phyloP scores from a whole-genome alignment of 30 jellyfish, hydroid and myxozoan genomes.

The Pseudorhiza aurosa region DNA sequence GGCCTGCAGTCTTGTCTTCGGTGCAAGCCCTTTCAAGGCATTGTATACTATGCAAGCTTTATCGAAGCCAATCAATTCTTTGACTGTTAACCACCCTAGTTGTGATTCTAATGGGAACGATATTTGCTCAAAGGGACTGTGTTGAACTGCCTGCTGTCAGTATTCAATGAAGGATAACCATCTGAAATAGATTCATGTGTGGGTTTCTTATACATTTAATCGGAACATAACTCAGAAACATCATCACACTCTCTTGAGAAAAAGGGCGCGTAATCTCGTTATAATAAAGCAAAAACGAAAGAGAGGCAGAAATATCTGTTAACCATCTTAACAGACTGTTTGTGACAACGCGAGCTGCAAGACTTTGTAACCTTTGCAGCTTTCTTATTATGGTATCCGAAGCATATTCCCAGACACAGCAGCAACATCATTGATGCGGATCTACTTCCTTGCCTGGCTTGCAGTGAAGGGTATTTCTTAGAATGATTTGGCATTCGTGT shows the following conservation, averaged over 20 bases:
- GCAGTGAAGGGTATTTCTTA: neutral
- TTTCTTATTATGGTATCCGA: neutral
- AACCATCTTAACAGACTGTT: no score
- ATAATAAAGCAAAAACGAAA: no score
- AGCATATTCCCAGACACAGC: slow-evolving; percentile 25
- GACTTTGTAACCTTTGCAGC: neutral
- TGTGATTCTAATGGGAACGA: neutral
- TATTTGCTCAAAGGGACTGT: neutral
- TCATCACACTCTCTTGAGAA: no score
- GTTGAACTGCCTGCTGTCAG: no score
- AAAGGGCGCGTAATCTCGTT: no score
- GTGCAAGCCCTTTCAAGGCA: neutral
- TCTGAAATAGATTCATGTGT: no score
- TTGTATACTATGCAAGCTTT: neutral
- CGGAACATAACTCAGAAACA: no score
- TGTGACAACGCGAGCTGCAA: slow-evolving; percentile 9
- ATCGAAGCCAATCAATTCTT: neutral
- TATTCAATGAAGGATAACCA: no score
- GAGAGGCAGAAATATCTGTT: no score
- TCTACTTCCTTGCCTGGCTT: neutral
- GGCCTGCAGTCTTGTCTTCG: neutral
- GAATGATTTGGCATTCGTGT: slow-evolving; percentile 3
- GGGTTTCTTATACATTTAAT: no score
- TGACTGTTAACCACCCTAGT: neutral
- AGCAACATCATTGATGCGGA: slow-evolving; percentile 9